Conservation (phyloP, 2,888 invertebrate species). For the Sycophila texana region DNA sequence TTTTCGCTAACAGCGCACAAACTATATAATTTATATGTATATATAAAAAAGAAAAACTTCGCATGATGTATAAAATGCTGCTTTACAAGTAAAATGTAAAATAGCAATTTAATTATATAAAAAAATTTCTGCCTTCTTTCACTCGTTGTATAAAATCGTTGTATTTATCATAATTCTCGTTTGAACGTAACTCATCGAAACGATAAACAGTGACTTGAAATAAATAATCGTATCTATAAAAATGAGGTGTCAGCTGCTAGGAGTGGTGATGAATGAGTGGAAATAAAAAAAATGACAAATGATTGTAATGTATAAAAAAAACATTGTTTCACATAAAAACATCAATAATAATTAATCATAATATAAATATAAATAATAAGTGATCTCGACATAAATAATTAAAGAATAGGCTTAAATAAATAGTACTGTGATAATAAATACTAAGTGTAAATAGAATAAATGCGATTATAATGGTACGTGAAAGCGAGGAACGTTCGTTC, state of each 20-base stretch:
- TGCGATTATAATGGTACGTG: conserved; percentile 43
- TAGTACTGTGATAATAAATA: conserved; percentile 26
- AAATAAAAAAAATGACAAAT: conserved; percentile 54
- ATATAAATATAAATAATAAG: conserved; percentile 57
- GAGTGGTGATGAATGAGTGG: conserved; percentile 43
- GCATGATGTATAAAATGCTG: conserved; percentile 25
- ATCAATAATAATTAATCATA: conserved; percentile 54
- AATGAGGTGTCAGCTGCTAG: conserved; percentile 37
- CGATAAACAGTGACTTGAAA: conserved; percentile 56
- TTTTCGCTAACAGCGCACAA: conserved; percentile 8
- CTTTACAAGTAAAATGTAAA: conserved; percentile 52
- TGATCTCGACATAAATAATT: conserved; percentile 37
- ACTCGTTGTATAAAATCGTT: conserved; percentile 71
- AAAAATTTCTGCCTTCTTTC: conserved; percentile 43
- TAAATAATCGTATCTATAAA: conserved; percentile 46
- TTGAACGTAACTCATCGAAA: background rate
- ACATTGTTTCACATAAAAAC: conserved; percentile 49
- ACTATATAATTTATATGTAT: conserved; percentile 28
- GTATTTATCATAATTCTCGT: conserved; percentile 63
- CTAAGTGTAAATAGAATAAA: conserved; percentile 16
- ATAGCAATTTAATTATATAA: conserved; percentile 47
- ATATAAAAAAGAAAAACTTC: conserved; percentile 24
- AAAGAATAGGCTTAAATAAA: conserved; percentile 37
- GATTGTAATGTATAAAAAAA: conserved; percentile 53
- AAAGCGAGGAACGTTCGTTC: background rate